These are phyloP conservation scores for Agrilus mali DNA, from an alignment of 2,888 invertebrate species.

Conservation along the genomic window DNA sequence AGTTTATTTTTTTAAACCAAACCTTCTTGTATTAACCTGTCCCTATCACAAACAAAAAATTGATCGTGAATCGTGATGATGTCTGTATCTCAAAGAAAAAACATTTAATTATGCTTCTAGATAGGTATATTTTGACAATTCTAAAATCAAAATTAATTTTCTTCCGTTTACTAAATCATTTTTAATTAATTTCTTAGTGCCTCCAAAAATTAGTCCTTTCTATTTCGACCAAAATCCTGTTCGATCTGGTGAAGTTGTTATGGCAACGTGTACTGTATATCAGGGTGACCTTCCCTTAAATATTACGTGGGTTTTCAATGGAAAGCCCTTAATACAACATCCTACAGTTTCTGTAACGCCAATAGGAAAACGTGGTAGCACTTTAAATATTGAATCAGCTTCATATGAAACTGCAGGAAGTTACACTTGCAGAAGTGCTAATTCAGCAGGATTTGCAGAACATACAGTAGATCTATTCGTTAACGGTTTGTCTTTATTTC, in stretches of 20 bases:
- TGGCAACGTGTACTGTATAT: conserved; percentile 50
- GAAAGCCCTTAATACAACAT: conserved; percentile 41
- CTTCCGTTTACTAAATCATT: background rate
- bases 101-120: conserved; percentile 1
- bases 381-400: conserved; percentile 47
- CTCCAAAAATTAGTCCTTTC: conserved; percentile 53
- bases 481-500: conserved; percentile 15
- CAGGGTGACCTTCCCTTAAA: conserved; percentile 61
- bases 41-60: background rate
- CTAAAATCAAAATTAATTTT: too few relatives aligned
- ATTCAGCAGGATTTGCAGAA: conserved; percentile 43
- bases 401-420: conserved; percentile 55
- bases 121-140: too few relatives aligned
- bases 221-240: conserved; percentile 50
- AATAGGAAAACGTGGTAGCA: conserved; percentile 49
- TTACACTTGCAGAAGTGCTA: conserved; percentile 56
- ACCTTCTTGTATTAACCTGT: background rate
- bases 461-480: conserved; percentile 28
- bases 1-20: background rate
- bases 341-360: conserved; percentile 41
- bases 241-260: conserved; percentile 47
- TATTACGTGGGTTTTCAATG: conserved; percentile 61
- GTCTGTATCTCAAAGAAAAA: background rate
- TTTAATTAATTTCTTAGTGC: conserved; percentile 34
- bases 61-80: too few relatives aligned